Evolutionary conservation across 2,113 vertebrate species (phyloP), one percentile per base, ranked within the genome.

Genomic region (Oreotragus oreotragus): DNA sequence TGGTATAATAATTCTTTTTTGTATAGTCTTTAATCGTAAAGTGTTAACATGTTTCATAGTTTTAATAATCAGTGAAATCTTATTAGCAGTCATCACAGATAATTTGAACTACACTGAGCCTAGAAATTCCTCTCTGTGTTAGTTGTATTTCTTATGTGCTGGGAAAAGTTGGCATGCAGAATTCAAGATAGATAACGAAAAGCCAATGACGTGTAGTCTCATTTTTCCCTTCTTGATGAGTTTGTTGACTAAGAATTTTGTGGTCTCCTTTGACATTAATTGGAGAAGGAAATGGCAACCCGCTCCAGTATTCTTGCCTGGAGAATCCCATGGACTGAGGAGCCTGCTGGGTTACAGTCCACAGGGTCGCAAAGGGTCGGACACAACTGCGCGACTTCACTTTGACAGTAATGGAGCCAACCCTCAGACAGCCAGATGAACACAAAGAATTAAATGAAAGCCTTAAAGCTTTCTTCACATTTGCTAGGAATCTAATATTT

Each of bases 1-100:
- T 64, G 99, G 97, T 98, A 98, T 92, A 93, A 91, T 43, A 96
- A 84, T 92, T 95, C 43, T 73, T 87, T 96, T 98, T 94, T 97
- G 49, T 96, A 87, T 94, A 88, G 51, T 55, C 84, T 91, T 89
- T 96, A 85, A 73, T 90, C 1, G 30, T 94, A 62, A 97, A 87
- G 60, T 94, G 17, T 96, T 95, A 43, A 83, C 17, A 58, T 84
- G 36, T 91, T 86, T 91, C 64, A 95, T n/a, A 66, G 53, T 91
- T 93, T 97, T 84, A 94, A 80, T 92, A 79, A 95, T 57, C 11
- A 81, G 43, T 93, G 25, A 81, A 94, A 84, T 92, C 84, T 79
- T 84, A 86, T 88, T 92, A 76, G 84, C 7, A 96, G 25, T 92
- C 49, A 70, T 73, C 58, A 96, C 15, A 62, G 28, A 94, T 30